Evolutionary conservation across 2,888 invertebrate species (phyloP).

Genomic region (Alviniconcha strummeri): DNA sequence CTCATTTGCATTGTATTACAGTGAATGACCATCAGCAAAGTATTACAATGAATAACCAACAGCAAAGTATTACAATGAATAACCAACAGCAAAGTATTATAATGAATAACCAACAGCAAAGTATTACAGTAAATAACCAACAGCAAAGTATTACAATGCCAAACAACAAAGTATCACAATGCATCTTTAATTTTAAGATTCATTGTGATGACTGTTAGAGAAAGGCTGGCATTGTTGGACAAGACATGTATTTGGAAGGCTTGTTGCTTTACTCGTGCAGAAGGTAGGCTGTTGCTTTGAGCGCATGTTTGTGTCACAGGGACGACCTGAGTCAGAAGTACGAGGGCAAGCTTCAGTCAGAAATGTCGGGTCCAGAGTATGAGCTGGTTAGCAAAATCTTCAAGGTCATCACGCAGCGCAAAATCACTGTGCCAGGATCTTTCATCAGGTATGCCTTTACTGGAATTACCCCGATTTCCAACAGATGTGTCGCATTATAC

Average conservation of each 20-base stretch:
- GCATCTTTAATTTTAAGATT: no score
- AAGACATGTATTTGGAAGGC: no score
- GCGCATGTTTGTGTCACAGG: conserved; percentile 73
- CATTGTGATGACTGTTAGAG: no score
- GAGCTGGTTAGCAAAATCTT: conserved; percentile 97
- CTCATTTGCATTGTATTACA: no score
- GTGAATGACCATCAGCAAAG: background rate
- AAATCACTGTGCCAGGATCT: conserved; percentile 94
- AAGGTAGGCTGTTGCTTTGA: background rate
- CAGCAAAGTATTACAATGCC: background rate
- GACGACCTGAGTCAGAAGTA: conserved; percentile 95
- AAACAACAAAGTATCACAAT: no score
- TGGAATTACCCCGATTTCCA: no score
- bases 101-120: background rate
- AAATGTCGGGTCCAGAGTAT: conserved; percentile 92
- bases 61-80: background rate
- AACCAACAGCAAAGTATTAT: background rate
- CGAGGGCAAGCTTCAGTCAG: conserved; percentile 91
- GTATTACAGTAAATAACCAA: background rate
- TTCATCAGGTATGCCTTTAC: conserved; percentile 85
- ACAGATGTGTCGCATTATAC: no score
- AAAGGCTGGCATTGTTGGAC: no score
- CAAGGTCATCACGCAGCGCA: conserved; percentile 94
- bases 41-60: background rate
- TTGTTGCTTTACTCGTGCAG: no score